A percentile compares a stretch with the other conserved stretches of the same genome.
Evolutionary conservation across 2,797 vertebrate genomes (phyloP).

Genomic region (Phataginus tetradactyla): DNA sequence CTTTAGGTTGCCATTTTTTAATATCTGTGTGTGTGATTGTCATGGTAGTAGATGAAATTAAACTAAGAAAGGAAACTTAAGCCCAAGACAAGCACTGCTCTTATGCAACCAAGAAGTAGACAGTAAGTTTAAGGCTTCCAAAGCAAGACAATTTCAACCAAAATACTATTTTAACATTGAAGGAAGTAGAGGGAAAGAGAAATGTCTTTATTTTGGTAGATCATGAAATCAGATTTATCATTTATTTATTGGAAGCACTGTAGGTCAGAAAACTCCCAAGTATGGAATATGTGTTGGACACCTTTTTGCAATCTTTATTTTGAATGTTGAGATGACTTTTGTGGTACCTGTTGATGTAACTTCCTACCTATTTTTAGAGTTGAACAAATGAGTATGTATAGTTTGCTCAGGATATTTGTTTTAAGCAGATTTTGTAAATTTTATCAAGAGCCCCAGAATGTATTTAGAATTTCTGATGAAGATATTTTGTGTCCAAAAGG

Average conservation of each 20-base stretch:
- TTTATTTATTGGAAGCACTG: not conserved
- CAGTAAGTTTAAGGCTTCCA: not conserved
- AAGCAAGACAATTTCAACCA: not conserved
- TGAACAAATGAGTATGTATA: not conserved
- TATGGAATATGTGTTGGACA: not conserved
- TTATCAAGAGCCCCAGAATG: not conserved
- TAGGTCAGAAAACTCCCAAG: not conserved
- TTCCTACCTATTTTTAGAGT: not conserved
- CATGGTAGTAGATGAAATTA: not conserved
- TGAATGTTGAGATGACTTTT: not conserved
- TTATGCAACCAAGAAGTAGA: constrained; percentile 28
- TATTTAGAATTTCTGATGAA: not conserved
- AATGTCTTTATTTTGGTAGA: not conserved
- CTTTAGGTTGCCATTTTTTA: not conserved
- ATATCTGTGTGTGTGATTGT: not conserved
- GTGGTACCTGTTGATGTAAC: not conserved
- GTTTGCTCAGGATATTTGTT: not conserved
- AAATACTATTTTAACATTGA: not conserved
- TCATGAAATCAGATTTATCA: not conserved
- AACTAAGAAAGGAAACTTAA: constrained; percentile 27
- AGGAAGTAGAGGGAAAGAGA: not conserved
- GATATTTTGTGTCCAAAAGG: not conserved
- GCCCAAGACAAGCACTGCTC: not conserved
- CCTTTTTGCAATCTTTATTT: not conserved
- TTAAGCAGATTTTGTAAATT: not conserved